A percentile compares a stretch with the other conserved stretches of the same genome.
phyloP scores from a whole-genome alignment of 2,113 vertebrate genomes.

The Etia nguti region DNA sequence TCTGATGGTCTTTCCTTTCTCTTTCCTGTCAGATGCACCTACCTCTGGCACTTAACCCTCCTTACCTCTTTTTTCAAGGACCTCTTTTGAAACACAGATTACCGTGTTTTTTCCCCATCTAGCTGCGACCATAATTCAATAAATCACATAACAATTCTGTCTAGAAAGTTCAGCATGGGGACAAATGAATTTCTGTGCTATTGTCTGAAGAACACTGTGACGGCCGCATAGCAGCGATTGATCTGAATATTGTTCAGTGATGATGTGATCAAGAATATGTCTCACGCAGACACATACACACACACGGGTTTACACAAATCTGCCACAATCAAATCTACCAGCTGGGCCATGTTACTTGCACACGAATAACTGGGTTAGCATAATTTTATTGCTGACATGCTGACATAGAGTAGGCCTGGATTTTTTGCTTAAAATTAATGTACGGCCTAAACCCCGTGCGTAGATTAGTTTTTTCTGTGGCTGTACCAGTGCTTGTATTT shows the following conservation, averaged over 20 bases:
- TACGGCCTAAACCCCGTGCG: not conserved
- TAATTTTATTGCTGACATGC: slow-evolving; percentile 2
- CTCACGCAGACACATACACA: not conserved
- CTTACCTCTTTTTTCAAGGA: not conserved
- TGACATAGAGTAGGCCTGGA: not conserved
- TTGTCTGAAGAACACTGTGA: not conserved
- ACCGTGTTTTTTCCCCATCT: not conserved
- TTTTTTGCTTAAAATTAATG: not conserved
- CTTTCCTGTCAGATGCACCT: not conserved
- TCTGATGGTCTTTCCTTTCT: not conserved
- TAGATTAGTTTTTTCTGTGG: not conserved
- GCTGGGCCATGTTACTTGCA: not conserved
- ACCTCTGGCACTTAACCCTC: too few relatives aligned
- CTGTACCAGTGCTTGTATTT: not conserved
- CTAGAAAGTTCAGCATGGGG: not conserved
- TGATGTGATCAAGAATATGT: not conserved
- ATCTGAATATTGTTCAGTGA: not conserved
- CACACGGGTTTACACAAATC: not conserved
- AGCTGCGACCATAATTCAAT: not conserved
- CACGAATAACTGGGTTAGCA: not conserved
- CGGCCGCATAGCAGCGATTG: not conserved
- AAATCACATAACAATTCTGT: not conserved
- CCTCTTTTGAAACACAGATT: not conserved
- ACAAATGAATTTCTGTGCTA: not conserved
- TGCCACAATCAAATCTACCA: not conserved